Conservation (phyloP, 1,140 invertebrate species). For the Colletes latitarsis region DNA sequence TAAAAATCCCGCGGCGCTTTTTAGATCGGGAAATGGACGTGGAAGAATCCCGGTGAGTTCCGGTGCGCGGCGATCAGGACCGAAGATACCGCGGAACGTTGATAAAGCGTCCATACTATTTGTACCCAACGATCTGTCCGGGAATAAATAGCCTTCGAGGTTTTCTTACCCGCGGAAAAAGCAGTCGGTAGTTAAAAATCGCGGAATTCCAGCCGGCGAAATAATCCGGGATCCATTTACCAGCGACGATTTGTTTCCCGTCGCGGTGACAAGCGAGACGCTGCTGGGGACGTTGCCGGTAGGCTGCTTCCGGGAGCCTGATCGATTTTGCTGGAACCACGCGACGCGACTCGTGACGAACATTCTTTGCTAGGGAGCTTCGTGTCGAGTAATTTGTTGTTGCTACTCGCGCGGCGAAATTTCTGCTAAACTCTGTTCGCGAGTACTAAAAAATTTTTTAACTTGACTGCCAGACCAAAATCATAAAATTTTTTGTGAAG, state of each 20-base stretch:
- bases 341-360: not conserved
- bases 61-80: slow-evolving; percentile 32
- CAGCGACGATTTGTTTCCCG: not conserved
- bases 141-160: slow-evolving; percentile 50
- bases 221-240: slow-evolving; percentile 10
- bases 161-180: slow-evolving; percentile 39
- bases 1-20: slow-evolving; percentile 43
- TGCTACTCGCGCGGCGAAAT: too few species aligned
- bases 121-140: slow-evolving; percentile 21
- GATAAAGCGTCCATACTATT: slow-evolving; percentile 49
- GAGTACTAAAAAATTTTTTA: too few species aligned
- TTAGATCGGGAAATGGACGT: slow-evolving; percentile 36
- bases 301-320: not conserved
- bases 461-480: too few species aligned
- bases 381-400: too few species aligned
- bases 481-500: too few species aligned
- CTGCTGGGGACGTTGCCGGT: not conserved
- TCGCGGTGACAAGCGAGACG: not conserved
- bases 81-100: slow-evolving; percentile 52
- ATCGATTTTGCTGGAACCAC: not conserved
- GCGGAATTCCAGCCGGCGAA: slow-evolving; percentile 36
- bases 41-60: slow-evolving; percentile 42
- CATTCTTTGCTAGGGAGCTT: not conserved
- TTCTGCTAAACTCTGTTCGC: too few species aligned
- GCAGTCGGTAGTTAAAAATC: slow-evolving; percentile 55